These are phyloP conservation scores for Diplogasteroides magnus DNA, from an alignment of 1,140 invertebrate species.

Conservation along the genomic window DNA sequence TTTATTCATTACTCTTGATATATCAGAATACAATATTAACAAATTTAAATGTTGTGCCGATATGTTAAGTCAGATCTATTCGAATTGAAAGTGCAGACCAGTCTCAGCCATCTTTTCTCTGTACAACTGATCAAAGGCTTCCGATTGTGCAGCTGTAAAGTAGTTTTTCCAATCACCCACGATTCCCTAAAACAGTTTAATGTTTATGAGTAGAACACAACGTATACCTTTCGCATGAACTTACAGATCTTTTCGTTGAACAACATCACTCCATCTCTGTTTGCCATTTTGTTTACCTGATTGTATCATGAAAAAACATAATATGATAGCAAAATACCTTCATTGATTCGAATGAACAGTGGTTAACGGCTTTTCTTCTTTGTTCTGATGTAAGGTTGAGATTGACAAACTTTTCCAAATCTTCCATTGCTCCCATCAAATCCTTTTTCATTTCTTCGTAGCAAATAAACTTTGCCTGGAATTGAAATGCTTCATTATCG, in stretches of 20 bases:
- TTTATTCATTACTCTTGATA: no score
- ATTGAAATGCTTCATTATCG: neutral
- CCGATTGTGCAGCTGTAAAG: slow-evolving; percentile 56
- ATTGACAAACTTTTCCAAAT: slow-evolving; percentile 59
- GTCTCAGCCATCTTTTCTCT: slow-evolving; percentile 34
- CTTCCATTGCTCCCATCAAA: slow-evolving; percentile 26
- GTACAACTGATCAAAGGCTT: slow-evolving; percentile 54
- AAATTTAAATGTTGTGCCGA: no score
- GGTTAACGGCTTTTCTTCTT: slow-evolving; percentile 52
- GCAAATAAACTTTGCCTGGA: slow-evolving; percentile 51
- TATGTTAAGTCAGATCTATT: no score
- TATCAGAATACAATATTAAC: no score
- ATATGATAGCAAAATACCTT: slow-evolving; percentile 63
- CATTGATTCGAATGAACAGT: slow-evolving; percentile 64
- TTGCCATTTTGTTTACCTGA: slow-evolving; percentile 58
- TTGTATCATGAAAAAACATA: no score
- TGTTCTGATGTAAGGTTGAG: slow-evolving; percentile 52
- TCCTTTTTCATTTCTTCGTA: slow-evolving; percentile 61
- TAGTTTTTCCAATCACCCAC: slow-evolving; percentile 60
- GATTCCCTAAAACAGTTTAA: slow-evolving; percentile 15
- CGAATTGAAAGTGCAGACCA: slow-evolving; percentile 36
- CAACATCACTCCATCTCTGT: slow-evolving; percentile 59
- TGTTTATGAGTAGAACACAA: neutral
- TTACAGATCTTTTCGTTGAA: slow-evolving; percentile 40
- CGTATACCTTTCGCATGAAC: slow-evolving; percentile 33